A percentile compares a stretch with the other conserved stretches of the same genome.
Evolutionary conservation across 2,888 invertebrate species (phyloP).

Genomic region (Polyploca ridens): DNA sequence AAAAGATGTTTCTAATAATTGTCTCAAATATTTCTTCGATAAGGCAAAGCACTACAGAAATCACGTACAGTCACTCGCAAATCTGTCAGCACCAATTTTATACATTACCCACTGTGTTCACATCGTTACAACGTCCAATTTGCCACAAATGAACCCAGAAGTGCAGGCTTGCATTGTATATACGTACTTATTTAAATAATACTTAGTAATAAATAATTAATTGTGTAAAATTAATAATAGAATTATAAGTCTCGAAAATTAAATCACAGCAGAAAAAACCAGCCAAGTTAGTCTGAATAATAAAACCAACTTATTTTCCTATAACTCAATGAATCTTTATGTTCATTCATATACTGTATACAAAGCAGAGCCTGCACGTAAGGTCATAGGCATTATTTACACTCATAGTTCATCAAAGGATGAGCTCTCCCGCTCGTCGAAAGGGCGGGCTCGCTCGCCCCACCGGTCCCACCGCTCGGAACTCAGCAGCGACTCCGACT

Average conservation of each 20-base stretch:
- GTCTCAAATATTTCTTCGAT: slow-evolving; percentile 2
- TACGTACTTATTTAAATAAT: background rate
- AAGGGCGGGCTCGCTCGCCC: slow-evolving; percentile 72
- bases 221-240: background rate
- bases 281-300: no score
- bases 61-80: background rate
- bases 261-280: no score
- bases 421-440: slow-evolving; percentile 77
- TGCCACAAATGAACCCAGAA: background rate
- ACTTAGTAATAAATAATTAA: background rate
- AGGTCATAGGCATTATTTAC: slow-evolving; percentile 22
- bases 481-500: slow-evolving; percentile 92
- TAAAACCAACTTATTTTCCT: no score
- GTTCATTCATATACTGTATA: background rate
- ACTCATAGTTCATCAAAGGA: slow-evolving; percentile 79
- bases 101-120: slow-evolving; percentile 6
- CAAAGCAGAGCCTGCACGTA: slow-evolving; percentile 2
- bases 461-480: slow-evolving; percentile 80
- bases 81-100: slow-evolving; percentile 24
- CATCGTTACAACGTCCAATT: slow-evolving; percentile 8
- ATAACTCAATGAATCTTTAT: background rate
- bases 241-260: background rate
- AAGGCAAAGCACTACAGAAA: slow-evolving; percentile 3
- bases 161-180: background rate
- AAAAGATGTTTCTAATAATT: background rate